These are phyloP conservation scores for crab-eating macaque (Macaca fascicularis) DNA, from an alignment of 2,113 vertebrate genomes.

Conservation along the genomic window DNA sequence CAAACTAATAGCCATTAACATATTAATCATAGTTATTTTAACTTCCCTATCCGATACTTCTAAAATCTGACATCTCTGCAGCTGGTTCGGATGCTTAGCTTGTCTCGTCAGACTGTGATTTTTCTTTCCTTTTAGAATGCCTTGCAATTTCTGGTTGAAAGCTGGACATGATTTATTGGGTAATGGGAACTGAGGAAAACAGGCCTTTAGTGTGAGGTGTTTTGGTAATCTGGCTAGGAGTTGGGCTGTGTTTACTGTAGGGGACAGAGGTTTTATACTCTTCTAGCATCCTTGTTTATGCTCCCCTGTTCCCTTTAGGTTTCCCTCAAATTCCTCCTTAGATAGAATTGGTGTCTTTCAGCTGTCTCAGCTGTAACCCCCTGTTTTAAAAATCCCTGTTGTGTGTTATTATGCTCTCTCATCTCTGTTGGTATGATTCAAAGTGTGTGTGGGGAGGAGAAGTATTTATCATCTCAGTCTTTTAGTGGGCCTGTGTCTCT, in stretches of 20 bases:
- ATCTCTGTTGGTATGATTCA: not conserved
- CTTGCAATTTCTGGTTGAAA: not conserved
- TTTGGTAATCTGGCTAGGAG: not conserved
- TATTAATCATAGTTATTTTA: not conserved
- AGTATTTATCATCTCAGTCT: not conserved
- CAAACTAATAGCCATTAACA: not conserved
- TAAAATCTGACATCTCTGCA: not conserved
- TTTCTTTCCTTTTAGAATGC: not conserved
- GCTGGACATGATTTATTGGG: not conserved
- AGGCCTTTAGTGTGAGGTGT: not conserved
- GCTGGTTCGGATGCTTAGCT: not conserved
- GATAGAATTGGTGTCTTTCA: not conserved
- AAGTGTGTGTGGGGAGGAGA: not conserved
- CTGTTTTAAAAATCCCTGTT: not conserved
- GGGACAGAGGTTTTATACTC: not conserved
- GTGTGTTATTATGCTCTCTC: not conserved
- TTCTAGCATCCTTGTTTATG: not conserved
- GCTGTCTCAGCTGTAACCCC: not conserved
- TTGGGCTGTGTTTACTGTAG: not conserved
- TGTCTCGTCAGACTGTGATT: not conserved
- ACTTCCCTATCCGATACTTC: not conserved
- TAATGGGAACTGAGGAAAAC: not conserved
- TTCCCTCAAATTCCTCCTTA: not conserved
- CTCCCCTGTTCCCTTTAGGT: not conserved
- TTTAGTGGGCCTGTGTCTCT: not conserved